phyloP scores from a whole-genome alignment of 1,140 invertebrate species.

The Chironomus tepperi region DNA sequence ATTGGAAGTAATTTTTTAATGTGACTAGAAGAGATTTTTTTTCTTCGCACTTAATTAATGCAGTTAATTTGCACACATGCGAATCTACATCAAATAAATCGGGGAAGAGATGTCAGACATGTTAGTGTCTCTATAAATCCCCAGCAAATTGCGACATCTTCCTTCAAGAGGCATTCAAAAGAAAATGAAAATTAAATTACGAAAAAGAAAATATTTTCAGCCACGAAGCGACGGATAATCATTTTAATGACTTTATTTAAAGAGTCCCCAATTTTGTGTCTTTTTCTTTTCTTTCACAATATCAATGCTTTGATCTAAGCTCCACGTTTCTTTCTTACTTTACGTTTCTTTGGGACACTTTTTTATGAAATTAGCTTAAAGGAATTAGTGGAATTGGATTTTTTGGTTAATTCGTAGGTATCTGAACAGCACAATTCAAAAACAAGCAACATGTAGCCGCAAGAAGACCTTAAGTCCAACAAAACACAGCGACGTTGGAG shows the following conservation, averaged over 20 bases:
- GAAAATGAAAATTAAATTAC: background rate
- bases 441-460: no score
- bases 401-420: no score
- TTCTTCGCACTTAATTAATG: background rate
- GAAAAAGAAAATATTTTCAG: background rate
- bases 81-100: conserved; percentile 3
- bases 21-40: background rate
- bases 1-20: background rate
- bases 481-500: no score
- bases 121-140: background rate
- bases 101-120: background rate
- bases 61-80: conserved; percentile 7
- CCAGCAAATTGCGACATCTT: background rate
- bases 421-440: no score
- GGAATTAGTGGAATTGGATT: no score
- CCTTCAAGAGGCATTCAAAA: background rate
- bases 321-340: no score
- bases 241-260: background rate
- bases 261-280: background rate
- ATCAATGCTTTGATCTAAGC: no score
- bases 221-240: background rate
- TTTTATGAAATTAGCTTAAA: no score
- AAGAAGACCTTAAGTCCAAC: no score
- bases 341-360: no score
- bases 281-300: no score